Conservation (phyloP, 1,140 invertebrate genomes). For the Berghia stephanieae region DNA sequence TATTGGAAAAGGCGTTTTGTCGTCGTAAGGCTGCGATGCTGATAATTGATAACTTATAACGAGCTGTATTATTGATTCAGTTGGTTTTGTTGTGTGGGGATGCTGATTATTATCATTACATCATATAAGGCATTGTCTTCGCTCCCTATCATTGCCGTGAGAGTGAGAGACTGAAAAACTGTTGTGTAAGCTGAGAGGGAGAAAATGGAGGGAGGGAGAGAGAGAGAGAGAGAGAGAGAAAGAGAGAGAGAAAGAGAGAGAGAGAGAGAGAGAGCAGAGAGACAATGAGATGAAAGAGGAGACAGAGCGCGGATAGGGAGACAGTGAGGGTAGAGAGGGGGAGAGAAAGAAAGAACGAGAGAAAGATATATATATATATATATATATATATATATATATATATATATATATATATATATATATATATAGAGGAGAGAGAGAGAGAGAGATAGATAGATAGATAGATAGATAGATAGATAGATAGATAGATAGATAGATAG, state of each 20-base stretch:
- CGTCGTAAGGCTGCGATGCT: no score
- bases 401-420: neutral
- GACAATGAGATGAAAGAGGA: neutral
- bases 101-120: no score
- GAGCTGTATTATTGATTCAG: no score
- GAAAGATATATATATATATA: neutral
- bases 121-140: no score
- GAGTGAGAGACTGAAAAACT: no score
- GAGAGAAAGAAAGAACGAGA: neutral
- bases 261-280: neutral
- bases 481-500: neutral
- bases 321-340: neutral
- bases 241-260: neutral
- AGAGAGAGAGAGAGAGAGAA: neutral
- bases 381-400: slow-evolving; percentile 5
- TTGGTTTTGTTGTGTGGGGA: no score
- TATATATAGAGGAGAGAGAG: neutral
- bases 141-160: no score
- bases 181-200: no score
- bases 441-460: neutral
- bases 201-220: neutral
- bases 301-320: neutral
- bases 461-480: neutral
- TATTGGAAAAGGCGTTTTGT: no score
- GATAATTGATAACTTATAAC: no score